These are phyloP conservation scores for Acrossocheilus fasciatus DNA, from an alignment of 2,797 vertebrate species.

Conservation along the genomic window DNA sequence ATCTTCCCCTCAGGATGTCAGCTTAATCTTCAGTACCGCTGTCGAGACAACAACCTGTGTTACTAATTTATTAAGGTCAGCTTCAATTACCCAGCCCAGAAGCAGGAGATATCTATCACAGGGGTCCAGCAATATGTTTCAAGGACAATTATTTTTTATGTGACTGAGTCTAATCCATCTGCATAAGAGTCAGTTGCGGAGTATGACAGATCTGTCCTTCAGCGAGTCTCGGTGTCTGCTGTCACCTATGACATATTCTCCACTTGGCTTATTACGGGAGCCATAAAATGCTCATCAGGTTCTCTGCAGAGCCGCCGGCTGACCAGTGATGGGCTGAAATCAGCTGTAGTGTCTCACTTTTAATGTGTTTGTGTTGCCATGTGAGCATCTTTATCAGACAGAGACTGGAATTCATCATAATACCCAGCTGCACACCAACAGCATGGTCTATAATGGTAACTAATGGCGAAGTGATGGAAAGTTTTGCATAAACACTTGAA, in stretches of 20 bases:
- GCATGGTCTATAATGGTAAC: slow-evolving; percentile 14
- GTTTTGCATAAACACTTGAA: slow-evolving; percentile 36
- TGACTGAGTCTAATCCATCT: slow-evolving; percentile 62
- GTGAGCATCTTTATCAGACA: slow-evolving; percentile 30
- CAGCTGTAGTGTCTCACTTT: neutral
- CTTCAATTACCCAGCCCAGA: slow-evolving; percentile 58
- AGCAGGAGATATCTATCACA: slow-evolving; percentile 58
- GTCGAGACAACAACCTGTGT: slow-evolving; percentile 57
- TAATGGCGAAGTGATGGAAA: slow-evolving; percentile 29
- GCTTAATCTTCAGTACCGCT: slow-evolving; percentile 51
- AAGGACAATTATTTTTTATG: slow-evolving; percentile 65
- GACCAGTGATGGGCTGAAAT: slow-evolving; percentile 9
- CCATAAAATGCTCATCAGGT: slow-evolving; percentile 60
- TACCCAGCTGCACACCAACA: neutral
- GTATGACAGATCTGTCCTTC: slow-evolving; percentile 62
- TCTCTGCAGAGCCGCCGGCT: slow-evolving; percentile 39
- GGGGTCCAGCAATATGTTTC: slow-evolving; percentile 57
- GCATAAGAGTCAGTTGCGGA: slow-evolving; percentile 59
- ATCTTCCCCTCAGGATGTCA: slow-evolving; percentile 50
- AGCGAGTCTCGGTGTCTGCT: slow-evolving; percentile 44
- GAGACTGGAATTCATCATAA: slow-evolving; percentile 25
- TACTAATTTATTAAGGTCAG: slow-evolving; percentile 65
- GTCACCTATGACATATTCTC: slow-evolving; percentile 63
- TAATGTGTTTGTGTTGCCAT: slow-evolving; percentile 6
- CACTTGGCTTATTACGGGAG: slow-evolving; percentile 58